Evolutionary conservation across 2,888 invertebrate genomes (phyloP), one percentile per base, ranked within the genome.

Genomic region (Cheiracanthium punctorium): DNA sequence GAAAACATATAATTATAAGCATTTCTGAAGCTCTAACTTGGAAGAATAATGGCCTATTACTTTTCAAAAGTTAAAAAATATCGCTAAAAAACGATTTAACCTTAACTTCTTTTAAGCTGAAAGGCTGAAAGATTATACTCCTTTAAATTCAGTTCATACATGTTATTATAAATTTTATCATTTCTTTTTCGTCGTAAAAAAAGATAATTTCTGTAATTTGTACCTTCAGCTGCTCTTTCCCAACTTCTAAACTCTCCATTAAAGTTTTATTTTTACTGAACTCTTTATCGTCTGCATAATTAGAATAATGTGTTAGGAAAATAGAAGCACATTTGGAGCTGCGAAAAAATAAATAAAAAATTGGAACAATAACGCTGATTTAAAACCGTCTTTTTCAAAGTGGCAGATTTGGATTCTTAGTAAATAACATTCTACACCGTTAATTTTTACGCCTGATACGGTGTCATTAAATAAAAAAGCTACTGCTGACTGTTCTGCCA

Each of bases 161-260:
- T 58, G 24, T 58, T 58, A 58, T 58, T 58, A 58, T 24, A 17
- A 8, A 58, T 24, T 58, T 58, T 24, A 58, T 58, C 58, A 24
- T 24, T 58, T 24, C 24, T 58, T 58, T 58, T 24, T 58, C 58
- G 1, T 58, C 20, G 4, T 20, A 58, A 58, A 58, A 58, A 58
- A n/a, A 58, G 24, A 20, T 58, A 58, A 58, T 58, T 58, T 24
- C 20, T 5, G 24, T 58, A 58, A 58, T 58, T 48, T 58, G 24
- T 24, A 58, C 24, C 24, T 58, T 58, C 24, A 58, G 24, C 58
- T 58, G 24, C 24, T 24, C 7, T 24, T 58, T 17, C 24, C 58
- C 58, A 58, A 58, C 58, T 58, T 58, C 58, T 58, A 58, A 58
- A 58, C 58, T 58, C 58, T 58, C 24, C 58, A 58, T 58, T 58